Conservation (phyloP, 1,140 invertebrate genomes). For the Orius insidiosus region DNA sequence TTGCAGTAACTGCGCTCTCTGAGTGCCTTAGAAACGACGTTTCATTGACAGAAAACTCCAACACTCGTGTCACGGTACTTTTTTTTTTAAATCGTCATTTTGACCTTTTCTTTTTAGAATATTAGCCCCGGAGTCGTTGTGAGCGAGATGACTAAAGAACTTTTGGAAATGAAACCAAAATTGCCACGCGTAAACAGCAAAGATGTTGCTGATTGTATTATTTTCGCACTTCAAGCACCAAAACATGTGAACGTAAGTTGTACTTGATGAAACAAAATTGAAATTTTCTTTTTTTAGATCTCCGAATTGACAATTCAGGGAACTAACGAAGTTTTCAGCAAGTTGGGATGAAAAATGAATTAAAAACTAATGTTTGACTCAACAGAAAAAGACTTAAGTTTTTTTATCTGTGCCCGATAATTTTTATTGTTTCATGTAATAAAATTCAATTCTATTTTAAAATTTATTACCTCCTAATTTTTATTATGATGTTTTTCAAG, state of each 20-base stretch:
- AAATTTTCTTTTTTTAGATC: too few relatives aligned
- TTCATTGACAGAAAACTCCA: slow-evolving; percentile 27
- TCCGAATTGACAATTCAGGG: too few relatives aligned
- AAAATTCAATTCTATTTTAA: too few relatives aligned
- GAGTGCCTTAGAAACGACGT: slow-evolving; percentile 40
- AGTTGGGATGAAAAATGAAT: too few relatives aligned
- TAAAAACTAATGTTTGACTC: too few relatives aligned
- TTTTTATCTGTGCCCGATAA: too few relatives aligned
- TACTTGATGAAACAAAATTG: too few relatives aligned
- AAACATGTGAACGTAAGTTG: slow-evolving; percentile 33
- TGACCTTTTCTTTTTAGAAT: slow-evolving; percentile 1
- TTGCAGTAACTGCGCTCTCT: slow-evolving; percentile 35
- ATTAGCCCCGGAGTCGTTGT: background rate
- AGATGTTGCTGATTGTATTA: slow-evolving; percentile 33
- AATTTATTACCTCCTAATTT: too few relatives aligned
- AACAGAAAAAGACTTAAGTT: too few relatives aligned
- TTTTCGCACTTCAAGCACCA: slow-evolving; percentile 30
- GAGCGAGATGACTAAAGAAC: background rate
- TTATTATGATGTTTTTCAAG: too few relatives aligned
- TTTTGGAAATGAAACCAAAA: background rate
- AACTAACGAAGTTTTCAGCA: too few relatives aligned
- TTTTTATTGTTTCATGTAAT: too few relatives aligned
- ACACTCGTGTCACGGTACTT: slow-evolving; percentile 37
- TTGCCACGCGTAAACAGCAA: slow-evolving; percentile 23
- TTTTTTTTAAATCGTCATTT: background rate